phyloP scores from a whole-genome alignment of 2,113 vertebrate genomes.

The Amphilophus citrinellus region DNA sequence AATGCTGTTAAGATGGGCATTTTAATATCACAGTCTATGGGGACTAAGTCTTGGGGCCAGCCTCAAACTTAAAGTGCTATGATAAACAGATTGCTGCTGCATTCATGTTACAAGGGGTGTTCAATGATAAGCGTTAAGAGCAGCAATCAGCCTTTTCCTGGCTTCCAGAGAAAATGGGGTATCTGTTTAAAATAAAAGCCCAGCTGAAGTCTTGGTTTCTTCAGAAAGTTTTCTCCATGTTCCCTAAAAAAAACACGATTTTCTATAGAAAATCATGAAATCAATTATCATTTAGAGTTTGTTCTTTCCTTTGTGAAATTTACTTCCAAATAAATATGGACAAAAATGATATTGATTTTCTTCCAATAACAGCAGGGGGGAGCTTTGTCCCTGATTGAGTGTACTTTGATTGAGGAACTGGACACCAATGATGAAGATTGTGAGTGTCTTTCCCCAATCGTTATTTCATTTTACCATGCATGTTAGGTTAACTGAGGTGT shows the following conservation, averaged over 20 bases:
- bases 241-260: background rate
- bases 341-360: background rate
- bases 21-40: too few species aligned
- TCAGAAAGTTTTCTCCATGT: too few species aligned
- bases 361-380: conserved; percentile 88
- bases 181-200: too few species aligned
- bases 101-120: too few species aligned
- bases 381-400: conserved; percentile 92
- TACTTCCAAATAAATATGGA: background rate
- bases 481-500: background rate
- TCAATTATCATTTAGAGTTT: background rate
- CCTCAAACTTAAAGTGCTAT: too few species aligned
- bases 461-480: background rate
- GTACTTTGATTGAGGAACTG: conserved; percentile 92
- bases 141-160: background rate
- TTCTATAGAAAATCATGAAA: background rate
- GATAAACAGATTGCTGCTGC: too few species aligned
- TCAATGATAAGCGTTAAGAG: background rate
- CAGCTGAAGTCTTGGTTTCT: too few species aligned
- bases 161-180: background rate
- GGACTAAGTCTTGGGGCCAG: too few species aligned
- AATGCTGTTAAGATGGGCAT: too few species aligned
- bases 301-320: background rate
- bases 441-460: conserved; percentile 78
- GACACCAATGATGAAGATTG: conserved; percentile 92